Evolutionary conservation across 2,888 invertebrate genomes (phyloP), one percentile per base, ranked within the genome.

Genomic region (Xylocampa areola): DNA sequence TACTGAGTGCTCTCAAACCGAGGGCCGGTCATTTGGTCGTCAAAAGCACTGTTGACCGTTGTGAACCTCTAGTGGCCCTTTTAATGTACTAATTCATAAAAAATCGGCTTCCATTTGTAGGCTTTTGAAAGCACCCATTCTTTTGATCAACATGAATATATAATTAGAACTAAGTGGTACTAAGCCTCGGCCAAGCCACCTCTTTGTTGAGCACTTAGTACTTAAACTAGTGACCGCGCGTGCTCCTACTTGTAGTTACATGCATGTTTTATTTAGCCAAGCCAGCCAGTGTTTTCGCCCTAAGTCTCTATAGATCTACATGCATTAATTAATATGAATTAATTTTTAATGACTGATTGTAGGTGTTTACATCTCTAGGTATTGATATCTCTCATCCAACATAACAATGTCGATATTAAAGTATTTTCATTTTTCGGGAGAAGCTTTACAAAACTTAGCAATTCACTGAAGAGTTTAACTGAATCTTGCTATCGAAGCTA

Each of bases 11-110:
- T 79, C 80, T 80, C 64, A 49, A 71, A 57, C 37, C 41, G 50
- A 85, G 86, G 69, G 65, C 76, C 81, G 78, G 82, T 84, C 81
- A 79, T 85, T 82, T 81, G 80, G 79, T 73, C 81, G 65, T 85
- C 83, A 82, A 82, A 84, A 81, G 85, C 76, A 77, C 80, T 73
- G 79, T 72, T 76, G 73, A 71, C 76, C 73, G 75, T 68, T 73
- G 73, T 66, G 65, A 72, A 70, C 69, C 70, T 59, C 72, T 55
- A 80, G 79, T 67, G 79, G 68, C 65, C 70, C 68, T 72, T 77
- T 77, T 71, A 73, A 67, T 70, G 67, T 70, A 66, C 47, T 74
- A 72, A 79, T 76, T 73, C 62, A 68, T 66, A 75, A 78, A 79
- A 77, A 74, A 66, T 57, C 62, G 59, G 40, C 63, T 62, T 73